Base-by-base conservation (phyloP, 2,888 invertebrate species). In the Leucania comma region DNA sequence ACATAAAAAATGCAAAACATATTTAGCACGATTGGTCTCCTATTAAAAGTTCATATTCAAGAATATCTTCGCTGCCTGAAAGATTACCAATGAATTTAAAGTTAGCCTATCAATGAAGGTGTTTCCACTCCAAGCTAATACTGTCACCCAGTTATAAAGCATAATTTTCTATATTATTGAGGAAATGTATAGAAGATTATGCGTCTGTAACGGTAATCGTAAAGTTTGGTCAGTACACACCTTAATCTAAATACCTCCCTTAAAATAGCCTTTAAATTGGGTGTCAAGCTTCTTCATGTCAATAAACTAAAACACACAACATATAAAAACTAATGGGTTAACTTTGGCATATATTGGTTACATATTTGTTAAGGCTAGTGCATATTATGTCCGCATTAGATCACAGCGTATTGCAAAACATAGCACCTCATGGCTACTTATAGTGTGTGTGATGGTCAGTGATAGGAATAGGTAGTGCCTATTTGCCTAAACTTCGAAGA, bases 261-360 rank as follows among this genome's bases (percentile, higher is more conserved):
- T 67, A 59, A 78, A 78, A 59, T 53, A 5, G 17, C 51, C 54
- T 69, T 73, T 66, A 74, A 78, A 79, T 71, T 79, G 80, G 80
- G 80, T 80, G 26, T 69, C 57, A 64, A 80, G 80, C 80, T 80
- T 80, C 42, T 63, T 79, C 66, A 80, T 80, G 72, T 80, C 58
- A 80, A 79, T 79, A 75, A 80, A 80, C 79, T 79, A 79, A 70
- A 78, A 58, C 48, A 46, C 75, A 72, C 58, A 67, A 70, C 59
- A 72, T 57, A 66, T 69, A 74, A 78, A 78, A 80, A 80, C 79
- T 68, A 79, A 80, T 67, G 76, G 80, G 76, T 72, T 69, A 58
- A 75, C 53, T 68, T 63, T 58, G 75, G 79, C 63, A 67, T 67
- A 65, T 10, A 42, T 65, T 54, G 79, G 71, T 62, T 42, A 68